phyloP scores from a whole-genome alignment of 2,888 invertebrate genomes.

The Atherix ibis region DNA sequence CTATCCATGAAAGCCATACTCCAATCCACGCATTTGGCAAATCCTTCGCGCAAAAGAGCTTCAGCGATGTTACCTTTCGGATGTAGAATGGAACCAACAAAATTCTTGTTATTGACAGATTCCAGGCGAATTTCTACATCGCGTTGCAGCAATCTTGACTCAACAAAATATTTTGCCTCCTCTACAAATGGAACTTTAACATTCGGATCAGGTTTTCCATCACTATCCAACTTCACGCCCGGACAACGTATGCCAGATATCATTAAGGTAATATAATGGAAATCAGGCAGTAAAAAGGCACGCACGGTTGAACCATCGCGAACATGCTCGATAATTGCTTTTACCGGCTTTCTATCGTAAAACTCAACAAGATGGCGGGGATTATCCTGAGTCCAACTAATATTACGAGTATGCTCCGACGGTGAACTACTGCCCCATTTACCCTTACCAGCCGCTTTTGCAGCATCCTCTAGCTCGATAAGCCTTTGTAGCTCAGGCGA shows the following conservation, averaged over 20 bases:
- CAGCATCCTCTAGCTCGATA: constrained; percentile 75
- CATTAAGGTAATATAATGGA: constrained; percentile 84
- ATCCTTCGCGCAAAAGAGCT: constrained; percentile 72
- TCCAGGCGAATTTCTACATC: constrained; percentile 83
- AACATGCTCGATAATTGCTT: constrained; percentile 93
- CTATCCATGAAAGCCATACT: constrained; percentile 68
- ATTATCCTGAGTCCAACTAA: constrained; percentile 82
- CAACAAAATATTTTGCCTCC: constrained; percentile 89
- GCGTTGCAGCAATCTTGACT: constrained; percentile 77
- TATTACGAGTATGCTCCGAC: constrained; percentile 62
- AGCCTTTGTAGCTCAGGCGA: constrained; percentile 52
- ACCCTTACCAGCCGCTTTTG: constrained; percentile 76
- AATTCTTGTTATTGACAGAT: constrained; percentile 82
- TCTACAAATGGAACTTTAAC: constrained; percentile 58
- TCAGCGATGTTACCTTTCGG: constrained; percentile 92
- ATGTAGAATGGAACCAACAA: constrained; percentile 85
- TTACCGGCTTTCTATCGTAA: constrained; percentile 68
- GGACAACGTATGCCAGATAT: constrained; percentile 85
- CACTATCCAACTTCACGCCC: constrained; percentile 60
- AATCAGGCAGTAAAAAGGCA: constrained; percentile 79
- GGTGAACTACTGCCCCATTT: constrained; percentile 44
- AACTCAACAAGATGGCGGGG: constrained; percentile 71
- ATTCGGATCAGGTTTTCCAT: constrained; percentile 51
- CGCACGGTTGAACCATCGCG: constrained; percentile 93
- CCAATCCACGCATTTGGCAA: constrained; percentile 90